Percentiles rank a stretch among this genome's conserved stretches.
These are phyloP conservation scores for Aphodius granarius DNA, from an alignment of 2,888 invertebrate species.

Conservation along the genomic window DNA sequence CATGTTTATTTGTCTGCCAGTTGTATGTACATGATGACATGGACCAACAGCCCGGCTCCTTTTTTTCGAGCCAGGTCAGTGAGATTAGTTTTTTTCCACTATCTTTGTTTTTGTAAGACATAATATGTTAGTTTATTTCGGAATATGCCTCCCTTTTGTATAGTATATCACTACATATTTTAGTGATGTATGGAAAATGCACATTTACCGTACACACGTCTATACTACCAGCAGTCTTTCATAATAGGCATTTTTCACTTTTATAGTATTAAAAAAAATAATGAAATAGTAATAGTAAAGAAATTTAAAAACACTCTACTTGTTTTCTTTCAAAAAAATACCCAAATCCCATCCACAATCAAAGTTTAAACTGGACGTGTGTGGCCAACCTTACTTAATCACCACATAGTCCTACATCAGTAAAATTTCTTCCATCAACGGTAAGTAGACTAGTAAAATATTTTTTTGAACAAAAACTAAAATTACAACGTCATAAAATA, in stretches of 20 bases:
- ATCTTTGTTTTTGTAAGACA: neutral
- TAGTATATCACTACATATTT: slow-evolving; percentile 49
- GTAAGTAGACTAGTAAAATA: no score
- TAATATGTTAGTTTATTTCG: slow-evolving; percentile 3
- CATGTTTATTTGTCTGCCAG: neutral
- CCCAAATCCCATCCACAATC: neutral
- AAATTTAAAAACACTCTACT: neutral
- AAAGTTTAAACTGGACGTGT: no score
- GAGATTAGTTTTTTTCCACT: slow-evolving; percentile 6
- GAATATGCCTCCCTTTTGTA: slow-evolving; percentile 34
- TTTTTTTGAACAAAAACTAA: no score
- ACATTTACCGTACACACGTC: slow-evolving; percentile 46
- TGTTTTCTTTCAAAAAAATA: neutral
- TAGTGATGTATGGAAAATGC: slow-evolving; percentile 50
- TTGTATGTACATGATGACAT: slow-evolving; percentile 10
- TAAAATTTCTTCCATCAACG: no score
- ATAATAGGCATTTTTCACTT: slow-evolving; percentile 54
- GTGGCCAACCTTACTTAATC: no score
- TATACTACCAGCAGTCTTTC: slow-evolving; percentile 54
- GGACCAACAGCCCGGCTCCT: slow-evolving; percentile 5
- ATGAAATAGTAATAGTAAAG: slow-evolving; percentile 14
- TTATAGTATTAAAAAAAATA: slow-evolving; percentile 42
- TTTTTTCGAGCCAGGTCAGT: slow-evolving; percentile 10
- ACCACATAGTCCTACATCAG: no score
- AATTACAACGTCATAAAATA: no score